These are phyloP conservation scores for Crossocerus cetratus DNA, from an alignment of 2,888 invertebrate species.

Conservation along the genomic window DNA sequence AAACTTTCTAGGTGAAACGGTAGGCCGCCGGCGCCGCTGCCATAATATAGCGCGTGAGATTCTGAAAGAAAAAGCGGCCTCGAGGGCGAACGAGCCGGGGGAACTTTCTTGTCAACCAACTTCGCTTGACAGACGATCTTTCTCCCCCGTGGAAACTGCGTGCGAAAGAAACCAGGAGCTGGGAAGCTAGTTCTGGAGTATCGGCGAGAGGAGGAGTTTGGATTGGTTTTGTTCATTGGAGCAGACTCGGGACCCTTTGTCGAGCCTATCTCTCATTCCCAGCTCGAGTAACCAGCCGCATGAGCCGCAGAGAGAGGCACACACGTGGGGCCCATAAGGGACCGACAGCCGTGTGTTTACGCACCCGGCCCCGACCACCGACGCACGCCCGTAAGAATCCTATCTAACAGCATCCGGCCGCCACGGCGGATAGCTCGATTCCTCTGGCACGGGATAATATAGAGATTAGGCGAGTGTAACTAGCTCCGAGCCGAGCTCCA, in stretches of 20 bases:
- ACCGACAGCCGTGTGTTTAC: constrained; percentile 40
- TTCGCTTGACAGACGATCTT: too few relatives aligned
- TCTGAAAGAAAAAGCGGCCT: background rate
- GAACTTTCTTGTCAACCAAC: too few relatives aligned
- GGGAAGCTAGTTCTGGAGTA: too few relatives aligned
- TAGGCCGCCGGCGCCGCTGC: too few relatives aligned
- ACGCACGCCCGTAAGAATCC: constrained; percentile 57
- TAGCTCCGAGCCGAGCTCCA: too few relatives aligned
- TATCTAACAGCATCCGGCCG: constrained; percentile 63
- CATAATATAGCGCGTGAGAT: background rate
- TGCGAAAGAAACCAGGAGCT: too few relatives aligned
- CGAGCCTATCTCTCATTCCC: constrained; percentile 20
- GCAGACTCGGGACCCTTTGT: constrained; percentile 1
- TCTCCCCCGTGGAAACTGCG: too few relatives aligned
- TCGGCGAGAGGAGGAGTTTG: too few relatives aligned
- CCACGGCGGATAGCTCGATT: constrained; percentile 29
- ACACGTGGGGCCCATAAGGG: constrained; percentile 58
- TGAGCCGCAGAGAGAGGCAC: too few relatives aligned
- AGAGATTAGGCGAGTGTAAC: constrained; percentile 6
- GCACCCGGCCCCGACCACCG: constrained; percentile 15
- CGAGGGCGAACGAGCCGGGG: background rate
- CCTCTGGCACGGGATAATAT: constrained; percentile 55
- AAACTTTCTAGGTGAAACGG: background rate
- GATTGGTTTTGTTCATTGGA: too few relatives aligned
- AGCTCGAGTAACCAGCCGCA: constrained; percentile 1